Evolutionary conservation across 2,888 invertebrate genomes (phyloP).

Genomic region (Julus scandinavius): DNA sequence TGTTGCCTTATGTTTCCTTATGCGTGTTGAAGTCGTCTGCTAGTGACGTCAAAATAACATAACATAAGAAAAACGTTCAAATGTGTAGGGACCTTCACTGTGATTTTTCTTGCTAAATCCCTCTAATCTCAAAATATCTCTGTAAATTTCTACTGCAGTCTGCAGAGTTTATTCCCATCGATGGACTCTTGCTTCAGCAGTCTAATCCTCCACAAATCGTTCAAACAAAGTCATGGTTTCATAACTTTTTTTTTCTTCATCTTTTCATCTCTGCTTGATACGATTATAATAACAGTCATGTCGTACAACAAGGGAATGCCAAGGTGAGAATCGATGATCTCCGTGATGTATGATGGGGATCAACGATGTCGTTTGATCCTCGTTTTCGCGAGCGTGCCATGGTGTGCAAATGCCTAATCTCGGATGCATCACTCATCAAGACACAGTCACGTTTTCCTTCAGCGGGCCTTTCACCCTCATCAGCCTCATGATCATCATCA

Average conservation of each 20-base stretch:
- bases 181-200: no score
- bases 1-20: no score
- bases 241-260: background rate
- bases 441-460: background rate
- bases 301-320: slow-evolving; percentile 1
- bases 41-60: no score
- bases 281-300: slow-evolving; percentile 30
- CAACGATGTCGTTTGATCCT: slow-evolving; percentile 47
- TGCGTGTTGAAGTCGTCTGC: no score
- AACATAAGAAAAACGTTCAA: no score
- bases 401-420: slow-evolving; percentile 44
- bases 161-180: no score
- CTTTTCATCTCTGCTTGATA: background rate
- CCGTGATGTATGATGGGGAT: slow-evolving; percentile 50
- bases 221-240: background rate
- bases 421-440: slow-evolving; percentile 45
- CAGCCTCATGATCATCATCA: slow-evolving; percentile 5
- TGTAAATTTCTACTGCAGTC: background rate
- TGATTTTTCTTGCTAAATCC: no score
- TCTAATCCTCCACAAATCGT: background rate
- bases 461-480: slow-evolving; percentile 43
- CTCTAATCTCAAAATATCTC: background rate
- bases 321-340: slow-evolving; percentile 34
- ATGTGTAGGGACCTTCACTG: no score
- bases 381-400: slow-evolving; percentile 25